Evolutionary conservation across 1,140 invertebrate genomes (phyloP).

Genomic region (Linepithema humile): DNA sequence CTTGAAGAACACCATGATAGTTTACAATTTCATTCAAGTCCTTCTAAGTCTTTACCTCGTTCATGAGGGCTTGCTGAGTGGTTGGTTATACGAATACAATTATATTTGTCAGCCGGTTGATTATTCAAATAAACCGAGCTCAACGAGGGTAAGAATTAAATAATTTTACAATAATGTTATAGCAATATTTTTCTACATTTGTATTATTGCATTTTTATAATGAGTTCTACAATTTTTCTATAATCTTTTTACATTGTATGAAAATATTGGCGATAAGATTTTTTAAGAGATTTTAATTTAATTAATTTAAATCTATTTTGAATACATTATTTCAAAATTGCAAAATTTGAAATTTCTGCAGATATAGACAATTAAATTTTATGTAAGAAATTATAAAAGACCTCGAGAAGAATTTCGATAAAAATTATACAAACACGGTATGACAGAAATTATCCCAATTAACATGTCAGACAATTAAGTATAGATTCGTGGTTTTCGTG

Average conservation of each 20-base stretch:
- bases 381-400: no score
- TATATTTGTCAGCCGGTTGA: conserved; percentile 94
- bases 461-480: background rate
- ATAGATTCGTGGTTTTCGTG: background rate
- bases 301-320: background rate
- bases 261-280: background rate
- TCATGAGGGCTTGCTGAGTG: conserved; percentile 87
- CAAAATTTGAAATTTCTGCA: background rate
- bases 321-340: background rate
- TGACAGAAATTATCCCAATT: background rate
- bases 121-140: conserved; percentile 90
- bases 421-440: no score
- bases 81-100: conserved; percentile 90
- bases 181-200: no score
- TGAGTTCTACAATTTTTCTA: background rate
- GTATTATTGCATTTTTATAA: background rate
- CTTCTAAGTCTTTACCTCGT: conserved; percentile 90
- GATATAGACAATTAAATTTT: no score
- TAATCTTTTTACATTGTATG: background rate
- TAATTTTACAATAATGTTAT: background rate
- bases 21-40: conserved; percentile 93
- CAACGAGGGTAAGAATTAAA: conserved; percentile 88
- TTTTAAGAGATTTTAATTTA: background rate
- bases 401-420: no score
- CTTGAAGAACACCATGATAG: conserved; percentile 89